Base-by-base conservation (phyloP, 1,140 invertebrate species). In the Drosophila albomicans region DNA sequence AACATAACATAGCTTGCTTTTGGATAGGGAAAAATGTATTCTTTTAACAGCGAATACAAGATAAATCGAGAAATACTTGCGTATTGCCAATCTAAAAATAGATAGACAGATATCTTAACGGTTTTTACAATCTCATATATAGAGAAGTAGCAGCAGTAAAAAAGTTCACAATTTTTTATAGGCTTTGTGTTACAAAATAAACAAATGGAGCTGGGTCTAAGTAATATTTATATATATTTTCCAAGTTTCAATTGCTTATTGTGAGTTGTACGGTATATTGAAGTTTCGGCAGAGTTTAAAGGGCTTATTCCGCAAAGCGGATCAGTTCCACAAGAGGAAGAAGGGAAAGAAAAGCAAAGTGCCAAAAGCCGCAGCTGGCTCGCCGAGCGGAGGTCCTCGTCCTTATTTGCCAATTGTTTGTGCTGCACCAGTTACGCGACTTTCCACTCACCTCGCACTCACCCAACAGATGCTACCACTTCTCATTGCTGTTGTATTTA, bases 361-460 rank as follows among this genome's bases (percentile, higher is more conserved):
- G 67, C 20, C 38, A 70, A 59, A 82, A 80, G 80, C 85, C 78
- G 61, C 81, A 78, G 67, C 63, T 63, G 73, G 52, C 41, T 38
- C 61, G 43, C 28, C 32, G 25, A 58, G 25, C 30, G 45, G 13
- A 73, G 78, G 80, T 78, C 67, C 81, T 88, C 81, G 78, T 89
- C 78, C 75, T 68, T 81, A 89, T 84, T 88, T 89, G 70, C 64
- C 61, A 77, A 74, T 89, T 89, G 75, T 88, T 88, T 88, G 75
- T 75, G 62, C 71, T 79, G 78, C 85, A 81, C 85, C 89, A 80
- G 66, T 74, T 52, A 61, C 56, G 49, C 56, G 49, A 63, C 16
- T 45, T 48, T 64, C 51, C 32, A 20, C 43, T 10, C 25, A 11
- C 20, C 35, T 0, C 61, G 10, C 16, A 1, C 10, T 6, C 32